Percentiles rank a stretch among this genome's conserved stretches.
phyloP scores from a whole-genome alignment of 2,888 invertebrate species.

The Lamellibrachia columna region DNA sequence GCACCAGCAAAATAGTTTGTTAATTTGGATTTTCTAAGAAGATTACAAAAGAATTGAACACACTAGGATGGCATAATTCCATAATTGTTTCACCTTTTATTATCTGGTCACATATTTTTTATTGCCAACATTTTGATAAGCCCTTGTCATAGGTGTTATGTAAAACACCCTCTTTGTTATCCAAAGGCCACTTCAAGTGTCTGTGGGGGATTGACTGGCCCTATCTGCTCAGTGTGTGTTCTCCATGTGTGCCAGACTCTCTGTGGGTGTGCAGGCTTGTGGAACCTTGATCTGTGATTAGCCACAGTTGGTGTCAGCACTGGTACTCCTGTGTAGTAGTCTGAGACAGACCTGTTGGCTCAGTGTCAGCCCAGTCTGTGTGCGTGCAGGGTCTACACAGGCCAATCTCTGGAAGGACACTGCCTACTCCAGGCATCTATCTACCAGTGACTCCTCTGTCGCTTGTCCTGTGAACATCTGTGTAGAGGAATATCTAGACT shows the following conservation, averaged over 20 bases:
- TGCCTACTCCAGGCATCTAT: neutral
- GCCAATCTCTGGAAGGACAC: neutral
- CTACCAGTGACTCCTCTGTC: neutral
- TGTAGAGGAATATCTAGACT: neutral
- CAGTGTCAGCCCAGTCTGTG: neutral
- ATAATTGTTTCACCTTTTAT: neutral
- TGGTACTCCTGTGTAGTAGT: neutral
- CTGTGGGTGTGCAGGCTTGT: neutral
- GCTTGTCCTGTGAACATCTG: neutral
- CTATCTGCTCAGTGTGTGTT: neutral
- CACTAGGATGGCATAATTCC: neutral
- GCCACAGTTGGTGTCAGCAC: constrained; percentile 16
- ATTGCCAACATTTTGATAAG: neutral
- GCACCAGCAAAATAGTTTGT: neutral
- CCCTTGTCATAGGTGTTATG: neutral
- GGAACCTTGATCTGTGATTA: neutral
- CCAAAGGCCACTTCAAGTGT: neutral
- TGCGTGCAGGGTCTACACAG: neutral
- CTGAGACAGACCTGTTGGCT: neutral
- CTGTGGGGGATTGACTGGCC: neutral
- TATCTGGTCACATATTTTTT: neutral
- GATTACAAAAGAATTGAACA: neutral
- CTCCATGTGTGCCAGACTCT: too few species aligned
- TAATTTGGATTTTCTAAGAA: neutral
- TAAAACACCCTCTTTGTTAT: neutral